Conservation (phyloP, 1,140 invertebrate genomes). For the Apis laboriosa region DNA sequence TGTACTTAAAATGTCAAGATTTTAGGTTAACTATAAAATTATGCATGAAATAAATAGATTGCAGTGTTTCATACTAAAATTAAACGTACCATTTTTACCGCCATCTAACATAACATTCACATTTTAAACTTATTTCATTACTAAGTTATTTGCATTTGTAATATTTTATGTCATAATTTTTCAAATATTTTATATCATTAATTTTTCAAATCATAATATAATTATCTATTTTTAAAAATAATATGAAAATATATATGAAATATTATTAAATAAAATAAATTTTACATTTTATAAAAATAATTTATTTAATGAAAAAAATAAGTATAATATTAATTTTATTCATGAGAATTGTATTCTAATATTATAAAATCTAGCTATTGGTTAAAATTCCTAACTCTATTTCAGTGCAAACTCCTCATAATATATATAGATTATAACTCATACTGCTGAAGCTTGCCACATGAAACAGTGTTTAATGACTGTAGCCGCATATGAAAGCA, state of each 20-base stretch:
- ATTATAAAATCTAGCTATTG: neutral
- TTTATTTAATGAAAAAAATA: neutral
- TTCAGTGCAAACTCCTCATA: constrained; percentile 33
- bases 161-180: no score
- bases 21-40: constrained; percentile 42
- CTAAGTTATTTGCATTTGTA: neutral
- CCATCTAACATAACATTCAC: constrained; percentile 31
- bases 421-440: constrained; percentile 7
- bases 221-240: neutral
- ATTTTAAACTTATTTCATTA: constrained; percentile 19
- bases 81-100: constrained; percentile 42
- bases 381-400: neutral
- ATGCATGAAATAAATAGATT: constrained; percentile 32
- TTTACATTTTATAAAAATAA: neutral
- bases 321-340: neutral
- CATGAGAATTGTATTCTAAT: neutral
- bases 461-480: constrained; percentile 34
- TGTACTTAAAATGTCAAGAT: constrained; percentile 37
- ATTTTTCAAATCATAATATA: neutral
- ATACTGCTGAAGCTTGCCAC: neutral
- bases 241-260: neutral
- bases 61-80: constrained; percentile 38
- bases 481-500: constrained; percentile 12
- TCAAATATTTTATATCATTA: neutral
- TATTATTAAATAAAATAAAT: neutral